A percentile compares a stretch with the other conserved stretches of the same genome.
phyloP scores from a whole-genome alignment of 2,113 vertebrate species.

The Phrynosoma blainvillii region DNA sequence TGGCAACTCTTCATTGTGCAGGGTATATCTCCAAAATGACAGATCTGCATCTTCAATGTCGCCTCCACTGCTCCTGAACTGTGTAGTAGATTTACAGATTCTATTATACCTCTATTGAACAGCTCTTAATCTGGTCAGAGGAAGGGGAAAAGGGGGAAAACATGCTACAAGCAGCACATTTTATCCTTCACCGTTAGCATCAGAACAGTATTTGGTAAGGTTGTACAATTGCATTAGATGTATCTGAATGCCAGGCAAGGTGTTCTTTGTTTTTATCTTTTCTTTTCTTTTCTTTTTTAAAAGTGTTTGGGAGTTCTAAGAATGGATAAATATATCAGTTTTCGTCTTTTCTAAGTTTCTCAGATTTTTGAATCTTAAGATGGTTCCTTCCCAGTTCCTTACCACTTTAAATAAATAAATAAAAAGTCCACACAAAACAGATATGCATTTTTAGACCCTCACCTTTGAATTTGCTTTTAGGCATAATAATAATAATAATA shows the following conservation, averaged over 20 bases:
- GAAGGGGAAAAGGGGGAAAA: slow-evolving; percentile 42
- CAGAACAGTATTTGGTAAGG: slow-evolving; percentile 60
- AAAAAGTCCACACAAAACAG: neutral
- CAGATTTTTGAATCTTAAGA: neutral
- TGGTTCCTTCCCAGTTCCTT: neutral
- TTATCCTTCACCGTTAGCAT: slow-evolving; percentile 68
- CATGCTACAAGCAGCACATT: slow-evolving; percentile 74
- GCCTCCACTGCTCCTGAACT: slow-evolving; percentile 67
- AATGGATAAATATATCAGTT: neutral
- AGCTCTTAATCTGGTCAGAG: slow-evolving; percentile 73
- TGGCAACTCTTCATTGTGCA: slow-evolving; percentile 57
- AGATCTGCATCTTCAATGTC: slow-evolving; percentile 74
- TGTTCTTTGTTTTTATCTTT: neutral
- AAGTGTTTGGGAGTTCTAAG: slow-evolving; percentile 1
- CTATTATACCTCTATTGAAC: slow-evolving; percentile 81
- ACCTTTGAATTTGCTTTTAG: no score
- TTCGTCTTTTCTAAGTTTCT: neutral
- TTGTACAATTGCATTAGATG: slow-evolving; percentile 58
- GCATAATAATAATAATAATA: no score
- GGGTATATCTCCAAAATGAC: slow-evolving; percentile 72
- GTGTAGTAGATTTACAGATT: slow-evolving; percentile 81
- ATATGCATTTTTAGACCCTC: neutral
- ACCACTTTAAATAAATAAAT: neutral
- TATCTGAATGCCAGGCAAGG: slow-evolving; percentile 32
- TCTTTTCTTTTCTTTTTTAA: neutral